A percentile compares a stretch with the other conserved stretches of the same genome.
Conservation (phyloP, 2,113 vertebrate genomes). For the Morphnarchus princeps region DNA sequence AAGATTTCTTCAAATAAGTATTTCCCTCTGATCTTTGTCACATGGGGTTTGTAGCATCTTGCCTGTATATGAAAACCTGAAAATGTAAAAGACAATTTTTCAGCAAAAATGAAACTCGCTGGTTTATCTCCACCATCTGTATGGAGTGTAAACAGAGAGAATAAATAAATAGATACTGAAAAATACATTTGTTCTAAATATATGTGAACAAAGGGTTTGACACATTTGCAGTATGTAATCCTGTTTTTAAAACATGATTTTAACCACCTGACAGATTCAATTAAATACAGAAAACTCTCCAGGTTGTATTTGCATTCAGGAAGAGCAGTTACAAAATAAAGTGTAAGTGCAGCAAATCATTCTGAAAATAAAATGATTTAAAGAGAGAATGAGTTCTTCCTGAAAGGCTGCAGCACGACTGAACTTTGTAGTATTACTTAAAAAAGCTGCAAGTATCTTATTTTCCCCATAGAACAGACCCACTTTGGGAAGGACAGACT, state of each 20-base stretch:
- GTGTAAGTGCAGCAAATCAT: constrained; percentile 1
- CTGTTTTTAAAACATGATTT: background rate
- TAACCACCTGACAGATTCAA: background rate
- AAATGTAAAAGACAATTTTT: background rate
- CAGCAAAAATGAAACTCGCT: background rate
- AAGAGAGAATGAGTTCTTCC: background rate
- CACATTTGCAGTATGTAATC: background rate
- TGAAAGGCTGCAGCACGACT: background rate
- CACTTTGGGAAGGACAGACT: background rate
- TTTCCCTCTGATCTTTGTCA: background rate
- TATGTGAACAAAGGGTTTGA: background rate
- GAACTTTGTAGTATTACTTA: background rate
- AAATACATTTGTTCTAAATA: constrained; percentile 5
- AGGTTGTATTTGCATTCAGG: constrained; percentile 3
- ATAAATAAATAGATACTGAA: constrained; percentile 2
- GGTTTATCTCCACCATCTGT: background rate
- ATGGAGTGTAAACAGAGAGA: background rate
- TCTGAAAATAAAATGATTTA: constrained; percentile 23
- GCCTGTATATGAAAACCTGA: background rate
- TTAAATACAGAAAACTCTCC: constrained; percentile 5
- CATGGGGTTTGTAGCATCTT: background rate
- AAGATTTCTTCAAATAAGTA: background rate
- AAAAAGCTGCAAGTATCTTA: background rate
- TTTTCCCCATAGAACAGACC: background rate
- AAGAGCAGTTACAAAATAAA: constrained; percentile 12